Base-by-base conservation (phyloP, 37 sponge, comb jelly and placozoan genomes). In the Spongilla lacustris region DNA sequence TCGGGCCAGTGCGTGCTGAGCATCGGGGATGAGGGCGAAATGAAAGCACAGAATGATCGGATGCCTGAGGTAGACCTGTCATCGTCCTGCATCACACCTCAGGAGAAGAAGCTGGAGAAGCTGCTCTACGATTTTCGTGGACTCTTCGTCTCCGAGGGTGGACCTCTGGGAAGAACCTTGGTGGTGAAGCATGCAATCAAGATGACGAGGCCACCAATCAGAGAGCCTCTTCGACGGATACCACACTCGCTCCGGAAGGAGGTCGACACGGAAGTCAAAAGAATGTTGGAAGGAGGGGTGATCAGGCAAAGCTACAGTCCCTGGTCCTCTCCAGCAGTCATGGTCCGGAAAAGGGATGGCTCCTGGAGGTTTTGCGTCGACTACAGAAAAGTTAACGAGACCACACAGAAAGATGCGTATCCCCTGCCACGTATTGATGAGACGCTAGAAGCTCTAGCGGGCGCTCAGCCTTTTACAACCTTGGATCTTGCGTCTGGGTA, bases 271-370 rank as follows among this genome's bases (percentile, higher is more conserved):
- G 77, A 84, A 38, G 34, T 77, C 49, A 22, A 80, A 24, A 29
- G 58, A 77, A 84, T 84, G 77, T 10, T 84, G 78, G 66, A 35
- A 24, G 37, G 81, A 26, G 77, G 68, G 34, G 78, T 75, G 32
- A 76, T 76, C 36, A 25, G 77, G 31, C 48, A 24, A 25, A 76
- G 77, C 27, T 77, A 48, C 30, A 76, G 77, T 36, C 85, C 85
- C 24, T 84, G 85, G 66, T 34, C 66, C 76, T 76, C 77, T 30
- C 79, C 38, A 76, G 77, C 77, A 46, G 67, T 84, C 48, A 49
- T 84, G 66, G 76, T 84, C 28, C 38, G 41, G 85, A 84, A 75
- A 30, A 71, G n/a, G 32, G 86, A 79, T 75, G 86, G 86, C 69
- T 37, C 41, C 27, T 69, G 75, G 76, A 76, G 85, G 21, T 76